Base-by-base conservation (phyloP, 2,797 vertebrate genomes). In the Macropus fuliginosus region DNA sequence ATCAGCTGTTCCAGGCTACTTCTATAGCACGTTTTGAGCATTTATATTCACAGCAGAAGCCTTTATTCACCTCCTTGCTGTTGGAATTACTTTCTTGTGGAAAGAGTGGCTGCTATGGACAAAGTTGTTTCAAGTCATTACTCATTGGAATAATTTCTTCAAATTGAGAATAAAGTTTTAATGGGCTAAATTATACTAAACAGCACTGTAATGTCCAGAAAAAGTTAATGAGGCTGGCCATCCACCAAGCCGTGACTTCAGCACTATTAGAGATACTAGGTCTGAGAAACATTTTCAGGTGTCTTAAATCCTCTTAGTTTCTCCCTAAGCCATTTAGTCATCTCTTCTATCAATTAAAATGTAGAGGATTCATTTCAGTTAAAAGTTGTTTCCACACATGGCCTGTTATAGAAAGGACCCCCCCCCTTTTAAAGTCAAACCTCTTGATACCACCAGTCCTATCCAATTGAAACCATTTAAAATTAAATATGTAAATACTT, bases 401-500 rank as follows among this genome's bases (percentile, higher is more conserved):
- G 10, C 34, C 12, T 94, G 27, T 5, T 92, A 92, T 55, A 24
- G 34, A 90, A 95, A 81, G 46, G 95, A 93, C 40, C 93, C 46
- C 29, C 40, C 5, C 90, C 93, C 29, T 95, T 91, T 40, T 91
- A 54, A 66, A 56, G 40, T 92, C 40, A 91, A 94, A 92, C 59
- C 0, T 59, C 93, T 91, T 97, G 92, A 91, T 94, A 74, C 0
- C 0, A 95, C 21, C 1, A 74, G 34, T n/a, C 16, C 52, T 24
- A 28, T 28, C 93, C 27, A 95, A 94, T 40, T 55, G 92, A 89
- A 87, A 18, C 16, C 94, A 95, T 50, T 74, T 81, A 24, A 40
- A 81, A 81, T 91, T 55, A 98, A 97, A 94, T 91, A 93, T 40
- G 52, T 13, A 59, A 90, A 13, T 16, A n/a, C 5, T 94, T 96